These are phyloP conservation scores for Abrostola tripartita DNA, from an alignment of 2,888 invertebrate genomes.

Conservation along the genomic window DNA sequence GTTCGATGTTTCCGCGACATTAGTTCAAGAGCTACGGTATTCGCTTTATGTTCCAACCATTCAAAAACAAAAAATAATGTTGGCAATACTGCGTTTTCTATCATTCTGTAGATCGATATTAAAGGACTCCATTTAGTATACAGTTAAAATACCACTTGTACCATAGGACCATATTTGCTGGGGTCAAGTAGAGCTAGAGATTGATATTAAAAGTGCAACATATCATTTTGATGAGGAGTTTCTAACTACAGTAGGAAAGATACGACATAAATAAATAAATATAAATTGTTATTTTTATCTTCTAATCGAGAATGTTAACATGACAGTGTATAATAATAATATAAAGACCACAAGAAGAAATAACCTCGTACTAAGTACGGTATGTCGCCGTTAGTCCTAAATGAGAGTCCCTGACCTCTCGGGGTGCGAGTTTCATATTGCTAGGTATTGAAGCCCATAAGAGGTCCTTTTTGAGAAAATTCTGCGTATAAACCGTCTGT, in stretches of 20 bases:
- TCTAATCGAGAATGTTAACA: no score
- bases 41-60: constrained; percentile 31
- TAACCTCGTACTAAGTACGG: constrained; percentile 9
- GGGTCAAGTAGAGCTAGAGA: no score
- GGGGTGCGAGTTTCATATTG: constrained; percentile 3
- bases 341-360: constrained; percentile 19
- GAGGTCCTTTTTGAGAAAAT: constrained; percentile 1
- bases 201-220: no score
- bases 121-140: no score
- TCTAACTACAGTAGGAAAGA: no score
- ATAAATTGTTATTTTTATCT: no score
- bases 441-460: constrained; percentile 13
- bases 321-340: no score
- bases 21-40: constrained; percentile 27
- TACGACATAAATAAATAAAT: no score
- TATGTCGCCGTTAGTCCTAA: constrained; percentile 16
- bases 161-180: background rate
- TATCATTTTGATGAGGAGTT: no score
- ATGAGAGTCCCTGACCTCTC: constrained; percentile 12
- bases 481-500: constrained; percentile 11
- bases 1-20: constrained; percentile 53
- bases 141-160: background rate
- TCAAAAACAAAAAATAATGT: constrained; percentile 31
- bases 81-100: background rate
- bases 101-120: background rate